Evolutionary conservation across 1,140 invertebrate genomes (phyloP), one percentile per base, ranked within the genome.

Genomic region (Lethrus apterus): DNA sequence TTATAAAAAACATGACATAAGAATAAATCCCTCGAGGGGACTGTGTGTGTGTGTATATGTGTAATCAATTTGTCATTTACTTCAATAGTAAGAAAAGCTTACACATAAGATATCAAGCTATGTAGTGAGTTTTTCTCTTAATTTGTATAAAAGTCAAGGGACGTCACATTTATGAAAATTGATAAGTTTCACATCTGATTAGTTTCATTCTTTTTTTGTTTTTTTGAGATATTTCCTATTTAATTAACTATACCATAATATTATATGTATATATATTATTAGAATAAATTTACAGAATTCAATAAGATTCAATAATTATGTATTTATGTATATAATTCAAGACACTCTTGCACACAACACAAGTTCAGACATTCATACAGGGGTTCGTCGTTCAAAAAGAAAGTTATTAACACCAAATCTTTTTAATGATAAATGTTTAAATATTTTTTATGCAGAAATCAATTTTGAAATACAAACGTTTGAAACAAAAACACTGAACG

Each of bases 271-370:
- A 59, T 62, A 60, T 63, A 62, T 61, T 59, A 57, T 52, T 61
- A 62, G 60, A 64, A 58, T 61, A 62, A 64, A 63, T 64, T 61
- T 64, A 63, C 62, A 64, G 60, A 63, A 57, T 59, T 59, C 40
- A 53, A 63, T 62, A 63, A 62, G 59, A 58, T 61, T 59, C 55
- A 42, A 26, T 21, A 42, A 24, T 57, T 55, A 59, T 58, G 58
- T 59, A 57, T 58, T 53, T 54, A 58, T 57, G 57, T 58, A 55
- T 58, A 63, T 61, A 61, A 58, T 59, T 58, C 55, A 60, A 58
- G n/a, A 45, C 57, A 57, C 57, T 46, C 57, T 48, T 32, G 49
- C 60, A 56, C 57, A 57, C 55, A 58, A 59, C 57, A 56, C 49
- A 62, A 59, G 38, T 56, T 36, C 36, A 26, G 24, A 26, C 40